Percentiles rank a stretch among this genome's conserved stretches.
These are phyloP conservation scores for Sinonovacula constricta DNA, from an alignment of 1,140 invertebrate genomes.

Conservation along the genomic window DNA sequence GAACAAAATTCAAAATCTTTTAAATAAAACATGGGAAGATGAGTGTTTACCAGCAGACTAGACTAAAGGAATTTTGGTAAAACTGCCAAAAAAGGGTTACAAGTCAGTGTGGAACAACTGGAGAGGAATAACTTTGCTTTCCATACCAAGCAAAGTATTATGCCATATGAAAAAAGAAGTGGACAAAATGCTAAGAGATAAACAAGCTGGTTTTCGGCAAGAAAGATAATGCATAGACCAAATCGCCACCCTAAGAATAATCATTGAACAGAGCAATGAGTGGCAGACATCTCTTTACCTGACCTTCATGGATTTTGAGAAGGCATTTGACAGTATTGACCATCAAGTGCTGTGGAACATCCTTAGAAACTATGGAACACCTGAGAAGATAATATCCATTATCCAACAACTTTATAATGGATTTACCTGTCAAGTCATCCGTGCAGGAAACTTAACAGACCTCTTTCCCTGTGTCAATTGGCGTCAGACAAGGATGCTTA, in stretches of 20 bases:
- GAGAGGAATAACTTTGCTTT: slow-evolving; percentile 59
- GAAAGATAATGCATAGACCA: slow-evolving; percentile 52
- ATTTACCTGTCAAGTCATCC: slow-evolving; percentile 36
- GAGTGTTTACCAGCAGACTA: slow-evolving; percentile 53
- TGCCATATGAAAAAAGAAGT: slow-evolving; percentile 48
- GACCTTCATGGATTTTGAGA: slow-evolving; percentile 49
- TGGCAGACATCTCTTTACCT: slow-evolving; percentile 45
- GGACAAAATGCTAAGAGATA: slow-evolving; percentile 33
- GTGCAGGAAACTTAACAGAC: slow-evolving; percentile 34
- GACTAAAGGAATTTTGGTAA: slow-evolving; percentile 54
- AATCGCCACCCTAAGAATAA: slow-evolving; percentile 40
- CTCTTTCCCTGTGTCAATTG: slow-evolving; percentile 35
- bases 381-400: slow-evolving; percentile 47
- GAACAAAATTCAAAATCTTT: not conserved
- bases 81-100: slow-evolving; percentile 64
- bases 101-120: no score
- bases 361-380: slow-evolving; percentile 42
- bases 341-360: slow-evolving; percentile 44
- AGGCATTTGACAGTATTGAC: slow-evolving; percentile 26
- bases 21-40: slow-evolving; percentile 20
- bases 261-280: slow-evolving; percentile 38
- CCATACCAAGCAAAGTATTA: slow-evolving; percentile 56
- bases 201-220: slow-evolving; percentile 50
- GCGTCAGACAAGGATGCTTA: slow-evolving; percentile 53
- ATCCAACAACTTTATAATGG: slow-evolving; percentile 38